Evolutionary conservation across 92 coral and sea anemone species (phyloP), one percentile per base, ranked within the genome.

Genomic region (Hydrozoanthus gracilis): DNA sequence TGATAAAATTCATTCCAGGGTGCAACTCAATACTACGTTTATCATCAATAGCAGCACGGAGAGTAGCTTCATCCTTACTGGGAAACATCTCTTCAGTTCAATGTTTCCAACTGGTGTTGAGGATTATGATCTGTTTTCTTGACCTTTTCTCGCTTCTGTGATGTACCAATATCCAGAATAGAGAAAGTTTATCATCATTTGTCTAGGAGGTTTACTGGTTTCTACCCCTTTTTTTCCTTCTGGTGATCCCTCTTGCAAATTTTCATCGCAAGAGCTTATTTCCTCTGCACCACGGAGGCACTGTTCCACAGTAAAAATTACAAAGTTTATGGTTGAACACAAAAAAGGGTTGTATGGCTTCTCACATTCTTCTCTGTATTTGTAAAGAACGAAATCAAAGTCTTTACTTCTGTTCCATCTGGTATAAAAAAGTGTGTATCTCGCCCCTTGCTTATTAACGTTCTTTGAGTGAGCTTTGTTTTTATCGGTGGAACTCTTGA

Each of bases 71-170:
- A 12, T 15, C 35, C 15, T 15, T 16, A 46, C 13, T 73, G 20
- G 77, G 77, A 15, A 73, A 73, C 77, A 73, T 73, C 39, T 48
- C 77, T 44, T 73, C n/a, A n/a, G n/a, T n/a, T 47, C 52, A 73
- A 15, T 47, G 56, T 73, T 49, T 73, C 78, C 6, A 73, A 73
- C 52, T 71, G 15, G 69, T 64, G 17, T 64, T 64, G 76, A 16
- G 76, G 45, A 45, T 71, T 11, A 71, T 45, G 76, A 0, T 44
- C 76, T 11, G 76, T 11, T 39, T 16, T 71, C 51, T 71, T 6
- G 13, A 51, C 17, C 17, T 71, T 71, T 71, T 71, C 7, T 71
- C 44, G 76, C 39, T 71, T 71, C 1, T 71, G 51, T 71, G 51
- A 39, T 71, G 76, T 71, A 66, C 44, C 18, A 44, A 45, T 71